Conservation (phyloP, 1,140 invertebrate species). For the Pissodes strobi region DNA sequence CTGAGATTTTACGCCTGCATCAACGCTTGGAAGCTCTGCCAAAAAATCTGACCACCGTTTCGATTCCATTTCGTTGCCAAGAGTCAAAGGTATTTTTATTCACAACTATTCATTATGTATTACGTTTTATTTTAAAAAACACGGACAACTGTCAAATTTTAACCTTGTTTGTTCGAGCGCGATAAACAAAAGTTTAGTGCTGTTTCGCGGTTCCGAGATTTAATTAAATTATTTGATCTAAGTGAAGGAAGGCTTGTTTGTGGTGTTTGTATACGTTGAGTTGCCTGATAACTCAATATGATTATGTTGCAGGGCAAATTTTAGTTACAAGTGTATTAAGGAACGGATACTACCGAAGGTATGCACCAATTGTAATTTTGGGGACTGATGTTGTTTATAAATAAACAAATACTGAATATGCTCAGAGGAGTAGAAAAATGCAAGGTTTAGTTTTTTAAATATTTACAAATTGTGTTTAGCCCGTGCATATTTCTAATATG, state of each 20-base stretch:
- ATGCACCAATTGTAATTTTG: background rate
- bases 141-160: background rate
- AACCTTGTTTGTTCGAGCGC: background rate
- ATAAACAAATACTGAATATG: background rate
- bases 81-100: conserved; percentile 17
- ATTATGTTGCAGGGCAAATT: background rate
- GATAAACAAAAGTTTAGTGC: conserved; percentile 6
- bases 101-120: background rate
- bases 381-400: background rate
- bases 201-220: background rate
- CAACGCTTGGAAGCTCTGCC: no score
- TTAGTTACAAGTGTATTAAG: no score
- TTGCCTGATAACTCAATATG: no score
- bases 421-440: background rate
- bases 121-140: conserved; percentile 6
- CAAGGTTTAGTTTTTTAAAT: no score
- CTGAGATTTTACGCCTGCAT: no score
- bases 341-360: no score
- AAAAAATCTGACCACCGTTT: conserved; percentile 12
- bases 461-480: background rate
- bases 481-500: background rate
- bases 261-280: background rate
- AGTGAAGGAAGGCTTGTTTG: background rate
- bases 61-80: conserved; percentile 16
- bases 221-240: background rate